Evolutionary conservation across 2,888 invertebrate genomes (phyloP).

Genomic region (Amitus sp.): DNA sequence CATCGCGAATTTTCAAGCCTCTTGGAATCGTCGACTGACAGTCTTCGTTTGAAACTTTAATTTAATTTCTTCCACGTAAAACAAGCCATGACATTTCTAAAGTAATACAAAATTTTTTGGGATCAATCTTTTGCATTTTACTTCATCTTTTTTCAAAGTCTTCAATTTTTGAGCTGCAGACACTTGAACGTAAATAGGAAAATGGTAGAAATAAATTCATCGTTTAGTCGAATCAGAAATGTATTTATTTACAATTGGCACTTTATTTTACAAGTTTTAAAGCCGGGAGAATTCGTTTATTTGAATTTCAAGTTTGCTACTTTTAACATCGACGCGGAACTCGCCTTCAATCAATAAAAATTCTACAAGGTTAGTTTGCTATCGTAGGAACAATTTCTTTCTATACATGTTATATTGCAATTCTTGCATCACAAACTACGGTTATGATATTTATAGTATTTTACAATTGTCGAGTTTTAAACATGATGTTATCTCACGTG

Average conservation of each 20-base stretch:
- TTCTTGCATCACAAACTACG: neutral
- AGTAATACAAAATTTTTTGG: too few species aligned
- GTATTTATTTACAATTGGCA: slow-evolving; percentile 60
- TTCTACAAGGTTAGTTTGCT: slow-evolving; percentile 2
- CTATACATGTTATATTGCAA: slow-evolving; percentile 2
- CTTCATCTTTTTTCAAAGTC: too few species aligned
- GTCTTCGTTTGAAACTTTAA: too few species aligned
- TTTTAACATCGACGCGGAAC: slow-evolving; percentile 3
- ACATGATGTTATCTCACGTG: neutral
- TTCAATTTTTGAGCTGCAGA: too few species aligned
- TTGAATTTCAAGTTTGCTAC: slow-evolving; percentile 46
- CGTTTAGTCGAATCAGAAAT: slow-evolving; percentile 30
- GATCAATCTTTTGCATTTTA: too few species aligned
- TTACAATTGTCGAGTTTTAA: slow-evolving; percentile 4
- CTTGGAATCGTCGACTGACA: too few species aligned
- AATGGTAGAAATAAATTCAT: neutral
- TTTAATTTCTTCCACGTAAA: too few species aligned
- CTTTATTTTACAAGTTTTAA: slow-evolving; percentile 53
- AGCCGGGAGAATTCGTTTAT: slow-evolving; percentile 42
- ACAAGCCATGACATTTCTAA: neutral
- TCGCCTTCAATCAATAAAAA: neutral
- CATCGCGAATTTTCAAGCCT: too few species aligned
- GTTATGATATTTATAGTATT: slow-evolving; percentile 2
- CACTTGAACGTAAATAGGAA: too few species aligned
- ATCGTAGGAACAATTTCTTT: slow-evolving; percentile 7